Conservation (phyloP, 2,797 vertebrate genomes). For the Falco naumanni region DNA sequence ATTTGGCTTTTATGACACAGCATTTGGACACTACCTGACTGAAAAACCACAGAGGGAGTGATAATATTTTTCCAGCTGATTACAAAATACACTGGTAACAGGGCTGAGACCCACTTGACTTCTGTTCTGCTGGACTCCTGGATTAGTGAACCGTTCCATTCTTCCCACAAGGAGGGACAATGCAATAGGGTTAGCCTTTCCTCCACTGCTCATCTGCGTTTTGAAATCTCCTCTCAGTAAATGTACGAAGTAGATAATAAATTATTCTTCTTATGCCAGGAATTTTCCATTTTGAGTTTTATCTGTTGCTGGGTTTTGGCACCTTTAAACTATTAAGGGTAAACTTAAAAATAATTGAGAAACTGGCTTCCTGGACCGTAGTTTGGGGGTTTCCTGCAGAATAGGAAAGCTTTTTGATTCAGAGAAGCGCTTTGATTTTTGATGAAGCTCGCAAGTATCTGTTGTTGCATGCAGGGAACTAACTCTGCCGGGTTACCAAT, state of each 20-base stretch:
- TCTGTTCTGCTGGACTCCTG: background rate
- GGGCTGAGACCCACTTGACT: background rate
- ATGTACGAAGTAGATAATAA: slow-evolving; percentile 14
- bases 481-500: background rate
- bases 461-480: background rate
- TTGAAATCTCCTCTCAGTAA: slow-evolving; percentile 19
- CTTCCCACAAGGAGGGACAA: background rate
- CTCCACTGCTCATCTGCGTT: background rate
- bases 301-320: slow-evolving; percentile 30
- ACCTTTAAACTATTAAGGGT: background rate
- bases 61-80: background rate
- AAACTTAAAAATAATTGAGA: slow-evolving; percentile 26
- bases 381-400: slow-evolving; percentile 19
- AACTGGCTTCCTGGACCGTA: background rate
- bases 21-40: background rate
- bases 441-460: background rate
- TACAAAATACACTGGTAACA: background rate
- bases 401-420: background rate
- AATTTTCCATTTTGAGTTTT: slow-evolving; percentile 43
- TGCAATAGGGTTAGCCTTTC: background rate
- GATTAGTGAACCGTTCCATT: background rate
- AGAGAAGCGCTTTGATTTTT: background rate
- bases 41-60: background rate
- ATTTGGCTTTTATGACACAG: background rate
- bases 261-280: background rate